These are phyloP conservation scores for Danaus melanippus DNA, from an alignment of 1,140 invertebrate species.

Conservation along the genomic window DNA sequence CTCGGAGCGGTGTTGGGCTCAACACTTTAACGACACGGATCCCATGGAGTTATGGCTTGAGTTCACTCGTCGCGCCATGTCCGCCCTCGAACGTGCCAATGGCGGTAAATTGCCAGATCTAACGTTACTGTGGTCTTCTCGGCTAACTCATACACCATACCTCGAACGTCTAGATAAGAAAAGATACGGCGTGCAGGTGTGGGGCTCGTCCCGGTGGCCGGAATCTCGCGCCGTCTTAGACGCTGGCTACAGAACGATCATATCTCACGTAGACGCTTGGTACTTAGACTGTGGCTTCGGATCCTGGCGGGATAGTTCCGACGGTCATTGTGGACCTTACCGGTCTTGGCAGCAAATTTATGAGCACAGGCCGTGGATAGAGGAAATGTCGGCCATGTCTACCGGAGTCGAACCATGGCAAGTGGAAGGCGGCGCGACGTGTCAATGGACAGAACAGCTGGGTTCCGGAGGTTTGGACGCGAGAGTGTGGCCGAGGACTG, in stretches of 20 bases:
- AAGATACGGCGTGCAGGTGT: constrained; percentile 77
- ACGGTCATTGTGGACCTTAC: constrained; percentile 84
- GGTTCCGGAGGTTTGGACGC: constrained; percentile 75
- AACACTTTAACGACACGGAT: constrained; percentile 82
- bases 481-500: constrained; percentile 79
- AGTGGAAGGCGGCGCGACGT: constrained; percentile 80
- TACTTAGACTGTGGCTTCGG: constrained; percentile 89
- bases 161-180: constrained; percentile 74
- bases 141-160: constrained; percentile 82
- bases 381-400: constrained; percentile 71
- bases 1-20: constrained; percentile 77
- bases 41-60: constrained; percentile 84
- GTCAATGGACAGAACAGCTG: constrained; percentile 82
- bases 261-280: constrained; percentile 89
- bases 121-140: constrained; percentile 85
- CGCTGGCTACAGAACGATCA: constrained; percentile 82
- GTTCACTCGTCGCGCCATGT: constrained; percentile 78
- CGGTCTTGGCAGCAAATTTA: constrained; percentile 88
- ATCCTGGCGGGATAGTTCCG: constrained; percentile 79
- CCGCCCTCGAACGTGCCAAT: constrained; percentile 77
- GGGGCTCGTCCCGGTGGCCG: constrained; percentile 84
- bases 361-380: constrained; percentile 83
- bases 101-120: constrained; percentile 75
- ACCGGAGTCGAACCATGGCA: constrained; percentile 81
- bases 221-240: constrained; percentile 81